Evolutionary conservation across 2,113 vertebrate species (phyloP).

Genomic region (Tamias sibiricus): DNA sequence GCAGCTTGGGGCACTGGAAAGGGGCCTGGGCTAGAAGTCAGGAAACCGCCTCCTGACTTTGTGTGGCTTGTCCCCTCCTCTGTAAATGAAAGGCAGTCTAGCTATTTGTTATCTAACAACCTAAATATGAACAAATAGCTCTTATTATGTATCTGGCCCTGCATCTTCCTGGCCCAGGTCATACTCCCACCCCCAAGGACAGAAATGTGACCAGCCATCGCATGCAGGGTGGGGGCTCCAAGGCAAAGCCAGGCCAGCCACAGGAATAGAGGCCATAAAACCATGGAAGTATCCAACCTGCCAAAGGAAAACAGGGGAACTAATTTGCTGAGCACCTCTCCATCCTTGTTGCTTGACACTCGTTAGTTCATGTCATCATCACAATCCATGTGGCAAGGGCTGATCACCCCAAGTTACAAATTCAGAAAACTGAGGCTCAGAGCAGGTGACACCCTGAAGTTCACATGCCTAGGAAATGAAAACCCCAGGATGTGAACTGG

Average conservation of each 20-base stretch:
- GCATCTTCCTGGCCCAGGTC: conserved; percentile 31
- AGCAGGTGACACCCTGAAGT: background rate
- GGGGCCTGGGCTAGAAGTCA: background rate
- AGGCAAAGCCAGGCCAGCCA: conserved; percentile 35
- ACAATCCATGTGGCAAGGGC: background rate
- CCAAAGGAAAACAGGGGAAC: conserved; percentile 48
- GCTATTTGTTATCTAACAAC: conserved; percentile 33
- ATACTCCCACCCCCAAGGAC: background rate
- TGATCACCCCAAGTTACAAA: conserved; percentile 24
- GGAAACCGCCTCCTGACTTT: background rate
- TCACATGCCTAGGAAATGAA: conserved; percentile 36
- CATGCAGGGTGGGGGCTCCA: background rate
- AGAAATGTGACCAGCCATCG: conserved; percentile 17
- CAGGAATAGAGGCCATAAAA: background rate
- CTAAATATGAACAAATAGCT: conserved; percentile 33
- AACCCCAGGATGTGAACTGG: conserved; percentile 5
- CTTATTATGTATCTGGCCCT: conserved; percentile 34
- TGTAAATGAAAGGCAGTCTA: conserved; percentile 26
- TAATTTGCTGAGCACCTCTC: conserved; percentile 11
- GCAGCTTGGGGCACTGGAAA: background rate
- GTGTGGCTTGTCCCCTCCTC: background rate
- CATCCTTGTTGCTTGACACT: background rate
- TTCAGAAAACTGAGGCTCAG: conserved; percentile 16
- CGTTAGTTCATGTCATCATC: background rate
- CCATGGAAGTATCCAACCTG: conserved; percentile 35